Base-by-base conservation (phyloP, 2,797 vertebrate genomes). In the Manis crassicaudata region DNA sequence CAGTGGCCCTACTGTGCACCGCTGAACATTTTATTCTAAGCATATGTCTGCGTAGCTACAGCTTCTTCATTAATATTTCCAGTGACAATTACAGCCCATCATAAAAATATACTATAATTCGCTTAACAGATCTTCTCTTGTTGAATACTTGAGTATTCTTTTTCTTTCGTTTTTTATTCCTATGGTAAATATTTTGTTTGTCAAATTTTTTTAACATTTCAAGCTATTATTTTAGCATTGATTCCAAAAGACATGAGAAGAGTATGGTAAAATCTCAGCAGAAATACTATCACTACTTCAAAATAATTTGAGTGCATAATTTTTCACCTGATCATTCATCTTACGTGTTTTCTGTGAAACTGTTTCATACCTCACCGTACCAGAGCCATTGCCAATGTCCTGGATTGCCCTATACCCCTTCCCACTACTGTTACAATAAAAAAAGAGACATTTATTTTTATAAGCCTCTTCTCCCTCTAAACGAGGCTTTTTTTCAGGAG, bases 21-120 rank as follows among this genome's bases (percentile, higher is more conserved):
- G 46, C 56, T 68, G 77, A 73, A 58, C 43, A 82, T 94, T 68
- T 68, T 83, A 50, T 46, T 77, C 54, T 68, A 81, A 89, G 25
- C 65, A 23, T 73, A 76, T 35, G 12, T 68, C 73, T 5, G 2
- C n/a, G 18, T 60, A 65, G 76, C 20, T 43, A 67, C 32, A 50
- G 29, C 12, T 43, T 76, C 72, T 85, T 21, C 60, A 60, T 63
- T 77, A 88, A 21, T 54, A 68, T 4, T 46, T 77, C 21, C 8
- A 70, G 72, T 32, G 84, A 85, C 62, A 77, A 95, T 86, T 25
- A 89, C 2, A 94, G 20, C 6, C n/a, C 37, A 60, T 40, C 40
- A 18, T 81, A 65, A 87, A 50, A 56, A 65, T 46, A 70, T 3
- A 83, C 20, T 46, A 40, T 60, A 52, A 79, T 76, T 95, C 85